Conservation (phyloP, 2,113 vertebrate species). For the Rhinoptilus africanus region DNA sequence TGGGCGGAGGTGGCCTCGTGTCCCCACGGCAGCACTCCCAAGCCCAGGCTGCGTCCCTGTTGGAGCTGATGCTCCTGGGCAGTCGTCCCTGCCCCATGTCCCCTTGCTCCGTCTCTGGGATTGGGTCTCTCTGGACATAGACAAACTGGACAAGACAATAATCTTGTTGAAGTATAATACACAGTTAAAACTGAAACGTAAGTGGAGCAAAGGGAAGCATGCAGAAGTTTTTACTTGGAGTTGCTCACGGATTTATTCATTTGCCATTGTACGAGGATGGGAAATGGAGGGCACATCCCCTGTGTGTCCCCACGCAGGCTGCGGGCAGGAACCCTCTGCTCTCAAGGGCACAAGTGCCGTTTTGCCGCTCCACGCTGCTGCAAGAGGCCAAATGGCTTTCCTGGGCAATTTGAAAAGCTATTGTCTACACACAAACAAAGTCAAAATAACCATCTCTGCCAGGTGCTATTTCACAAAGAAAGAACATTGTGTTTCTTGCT, state of each 20-base stretch:
- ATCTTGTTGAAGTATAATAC: background rate
- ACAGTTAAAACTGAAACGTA: background rate
- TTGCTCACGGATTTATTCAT: fast-evolving
- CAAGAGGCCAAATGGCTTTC: background rate
- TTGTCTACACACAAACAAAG: background rate
- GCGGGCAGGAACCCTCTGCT: background rate
- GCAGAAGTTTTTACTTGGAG: background rate
- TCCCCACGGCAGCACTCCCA: fast-evolving
- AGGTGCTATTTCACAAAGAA: background rate
- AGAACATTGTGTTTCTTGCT: background rate
- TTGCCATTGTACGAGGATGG: background rate
- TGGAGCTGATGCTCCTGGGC: fast-evolving
- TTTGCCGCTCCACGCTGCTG: fast-evolving
- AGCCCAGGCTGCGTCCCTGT: fast-evolving
- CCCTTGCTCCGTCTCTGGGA: fast-evolving
- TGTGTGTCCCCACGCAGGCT: background rate
- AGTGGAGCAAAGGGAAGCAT: background rate
- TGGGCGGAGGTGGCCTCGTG: background rate
- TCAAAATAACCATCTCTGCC: background rate
- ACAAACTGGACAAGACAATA: background rate
- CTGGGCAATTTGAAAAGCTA: background rate
- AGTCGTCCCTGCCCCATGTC: fast-evolving
- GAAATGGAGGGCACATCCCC: no score
- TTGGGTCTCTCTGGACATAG: no score
- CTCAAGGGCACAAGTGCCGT: background rate